A percentile compares a stretch with the other conserved stretches of the same genome.
Evolutionary conservation across 2,888 invertebrate genomes (phyloP).

Genomic region (Petrophora chlorosata): DNA sequence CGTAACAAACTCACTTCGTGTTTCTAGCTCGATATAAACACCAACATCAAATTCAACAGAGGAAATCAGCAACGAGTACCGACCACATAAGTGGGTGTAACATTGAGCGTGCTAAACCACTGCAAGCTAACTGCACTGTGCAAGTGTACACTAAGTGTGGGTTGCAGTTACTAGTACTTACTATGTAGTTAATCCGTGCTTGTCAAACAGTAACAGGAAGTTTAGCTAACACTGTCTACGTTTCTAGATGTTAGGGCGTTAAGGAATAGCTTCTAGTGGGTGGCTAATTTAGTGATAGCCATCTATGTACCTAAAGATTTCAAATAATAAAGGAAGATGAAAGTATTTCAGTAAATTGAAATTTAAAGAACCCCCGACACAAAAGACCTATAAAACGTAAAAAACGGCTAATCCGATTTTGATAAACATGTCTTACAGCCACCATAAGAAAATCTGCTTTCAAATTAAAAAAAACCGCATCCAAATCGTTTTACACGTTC

Average conservation of each 20-base stretch:
- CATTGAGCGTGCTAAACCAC: constrained; percentile 11
- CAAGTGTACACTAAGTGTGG: constrained; percentile 9
- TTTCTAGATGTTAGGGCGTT: background rate
- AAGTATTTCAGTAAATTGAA: too few relatives aligned
- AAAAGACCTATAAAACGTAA: too few relatives aligned
- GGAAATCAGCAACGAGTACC: constrained; percentile 7
- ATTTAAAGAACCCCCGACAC: too few relatives aligned
- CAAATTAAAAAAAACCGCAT: too few relatives aligned
- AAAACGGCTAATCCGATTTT: too few relatives aligned
- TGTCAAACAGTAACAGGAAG: constrained; percentile 1
- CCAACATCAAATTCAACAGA: background rate
- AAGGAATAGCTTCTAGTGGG: background rate
- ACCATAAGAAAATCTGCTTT: too few relatives aligned
- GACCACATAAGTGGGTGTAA: constrained; percentile 4
- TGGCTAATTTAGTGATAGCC: background rate
- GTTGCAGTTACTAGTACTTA: constrained; percentile 13
- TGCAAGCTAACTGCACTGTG: constrained; percentile 8
- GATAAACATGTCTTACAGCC: too few relatives aligned
- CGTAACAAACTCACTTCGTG: too few relatives aligned
- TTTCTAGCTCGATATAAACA: background rate
- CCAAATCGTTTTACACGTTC: too few relatives aligned
- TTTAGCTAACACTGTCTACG: background rate
- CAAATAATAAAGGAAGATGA: too few relatives aligned
- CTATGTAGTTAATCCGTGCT: constrained; percentile 10
- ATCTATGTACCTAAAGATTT: too few relatives aligned